Base-by-base conservation (phyloP, 1,140 invertebrate species). In the Potamilus streckersoni region DNA sequence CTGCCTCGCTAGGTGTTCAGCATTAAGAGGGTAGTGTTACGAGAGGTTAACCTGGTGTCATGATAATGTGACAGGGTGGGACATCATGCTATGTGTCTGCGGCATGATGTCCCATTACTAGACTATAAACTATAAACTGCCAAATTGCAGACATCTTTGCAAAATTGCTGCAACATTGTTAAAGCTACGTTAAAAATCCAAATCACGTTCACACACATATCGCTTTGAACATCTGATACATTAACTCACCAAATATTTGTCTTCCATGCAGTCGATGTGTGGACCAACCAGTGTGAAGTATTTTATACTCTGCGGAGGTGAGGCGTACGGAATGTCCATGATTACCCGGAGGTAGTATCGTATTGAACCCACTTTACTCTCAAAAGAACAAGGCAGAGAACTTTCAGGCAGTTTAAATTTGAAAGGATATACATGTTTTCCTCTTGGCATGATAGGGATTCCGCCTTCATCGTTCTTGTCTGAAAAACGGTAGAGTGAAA, bases 241-340 rank as follows among this genome's bases (percentile, higher is more conserved):
- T 27, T 27, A 38, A 27, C 90, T 91, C 90, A 95, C 94, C 91
- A 95, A 90, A 88, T 95, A 95, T 87, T 95, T 93, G 84, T 95
- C 94, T 75, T 95, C 95, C 94, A 95, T 95, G 85, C 95, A 96
- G 87, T 96, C 95, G 82, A 95, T 95, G 83, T 95, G 94, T 17
- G 95, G 95, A 20, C 95, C 95, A 81, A 96, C 94, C 58, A 96
- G 91, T 1, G 95, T 95, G 86, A 96, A 96, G 87, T 96, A 96
- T 86, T 95, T 95, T 90, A 95, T 94, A 3, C 94, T 94, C 88
- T 96, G 95, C 0, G 95, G 95, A 6, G 95, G 94, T 65, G 94
- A 95, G 6, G 94, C 94, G 84, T 95, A 95, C 0, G 95, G 95
- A 82, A 95, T 95, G 85, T 96, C 95, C 56, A 95, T 92, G 14